These are phyloP conservation scores for Chloroclysta siterata DNA, from an alignment of 2,888 invertebrate species.

Conservation along the genomic window DNA sequence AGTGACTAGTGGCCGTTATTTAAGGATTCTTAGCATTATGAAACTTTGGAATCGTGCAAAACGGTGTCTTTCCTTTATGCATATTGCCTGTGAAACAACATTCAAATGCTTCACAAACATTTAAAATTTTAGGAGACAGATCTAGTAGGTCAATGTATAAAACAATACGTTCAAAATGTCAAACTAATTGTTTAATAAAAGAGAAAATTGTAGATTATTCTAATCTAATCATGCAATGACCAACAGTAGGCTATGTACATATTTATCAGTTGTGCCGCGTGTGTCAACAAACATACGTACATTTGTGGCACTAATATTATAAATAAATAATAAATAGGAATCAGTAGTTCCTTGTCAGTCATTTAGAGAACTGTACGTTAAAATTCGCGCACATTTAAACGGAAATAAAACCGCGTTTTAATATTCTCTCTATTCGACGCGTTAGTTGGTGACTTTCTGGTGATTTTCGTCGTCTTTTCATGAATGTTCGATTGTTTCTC, in stretches of 20 bases:
- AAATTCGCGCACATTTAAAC: constrained; percentile 22
- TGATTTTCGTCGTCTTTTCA: background rate
- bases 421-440: background rate
- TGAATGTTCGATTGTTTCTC: background rate
- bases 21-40: no score
- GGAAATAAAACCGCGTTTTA: background rate
- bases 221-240: constrained; percentile 28
- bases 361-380: constrained; percentile 23
- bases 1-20: no score
- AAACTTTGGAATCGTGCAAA: no score
- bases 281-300: constrained; percentile 32
- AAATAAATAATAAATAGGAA: constrained; percentile 14
- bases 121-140: no score
- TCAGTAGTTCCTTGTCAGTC: constrained; percentile 25
- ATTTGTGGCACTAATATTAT: constrained; percentile 21
- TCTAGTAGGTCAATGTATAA: no score
- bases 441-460: background rate
- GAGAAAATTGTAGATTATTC: constrained; percentile 6
- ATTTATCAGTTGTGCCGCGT: constrained; percentile 16
- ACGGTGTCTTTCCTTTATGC: no score
- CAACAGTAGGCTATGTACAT: background rate
- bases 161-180: no score
- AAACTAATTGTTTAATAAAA: background rate
- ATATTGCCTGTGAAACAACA: no score
- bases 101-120: no score